Percentiles rank a stretch among this genome's conserved stretches.
phyloP scores from a whole-genome alignment of 2,797 vertebrate species.

The Manis pentadactyla region DNA sequence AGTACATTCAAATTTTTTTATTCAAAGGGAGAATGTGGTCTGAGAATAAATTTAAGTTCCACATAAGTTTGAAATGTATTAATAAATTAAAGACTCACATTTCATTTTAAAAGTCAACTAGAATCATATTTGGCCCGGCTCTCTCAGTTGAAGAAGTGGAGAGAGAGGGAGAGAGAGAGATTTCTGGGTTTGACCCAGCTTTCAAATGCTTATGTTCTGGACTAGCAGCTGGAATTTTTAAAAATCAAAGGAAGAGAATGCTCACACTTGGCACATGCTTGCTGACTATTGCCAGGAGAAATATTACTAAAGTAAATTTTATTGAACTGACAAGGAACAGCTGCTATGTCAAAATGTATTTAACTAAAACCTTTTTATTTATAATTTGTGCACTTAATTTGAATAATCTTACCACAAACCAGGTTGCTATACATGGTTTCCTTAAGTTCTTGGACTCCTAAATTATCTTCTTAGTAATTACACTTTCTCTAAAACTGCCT shows the following conservation, averaged over 20 bases:
- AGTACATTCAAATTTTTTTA: background rate
- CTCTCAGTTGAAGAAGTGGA: background rate
- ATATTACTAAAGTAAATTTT: constrained; percentile 80
- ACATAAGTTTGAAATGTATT: background rate
- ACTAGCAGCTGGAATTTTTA: constrained; percentile 71
- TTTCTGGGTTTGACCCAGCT: constrained; percentile 59
- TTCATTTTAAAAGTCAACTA: background rate
- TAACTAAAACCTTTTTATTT: constrained; percentile 78
- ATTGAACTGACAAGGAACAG: constrained; percentile 87
- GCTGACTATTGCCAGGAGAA: constrained; percentile 82
- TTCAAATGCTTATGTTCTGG: constrained; percentile 67
- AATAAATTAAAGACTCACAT: background rate
- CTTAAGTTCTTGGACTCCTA: constrained; percentile 34
- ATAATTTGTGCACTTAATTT: constrained; percentile 79
- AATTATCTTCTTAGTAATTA: constrained; percentile 23
- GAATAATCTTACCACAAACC: constrained; percentile 55
- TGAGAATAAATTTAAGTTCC: background rate
- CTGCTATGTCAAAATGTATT: constrained; percentile 85
- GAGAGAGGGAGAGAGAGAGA: background rate
- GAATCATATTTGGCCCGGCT: background rate
- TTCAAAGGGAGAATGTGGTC: background rate
- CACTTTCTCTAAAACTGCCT: constrained; percentile 21
- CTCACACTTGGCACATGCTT: constrained; percentile 70
- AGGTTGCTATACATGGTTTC: background rate
- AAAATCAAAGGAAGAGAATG: constrained; percentile 71